Base-by-base conservation (phyloP, 2,113 vertebrate species). In the Charina bottae region DNA sequence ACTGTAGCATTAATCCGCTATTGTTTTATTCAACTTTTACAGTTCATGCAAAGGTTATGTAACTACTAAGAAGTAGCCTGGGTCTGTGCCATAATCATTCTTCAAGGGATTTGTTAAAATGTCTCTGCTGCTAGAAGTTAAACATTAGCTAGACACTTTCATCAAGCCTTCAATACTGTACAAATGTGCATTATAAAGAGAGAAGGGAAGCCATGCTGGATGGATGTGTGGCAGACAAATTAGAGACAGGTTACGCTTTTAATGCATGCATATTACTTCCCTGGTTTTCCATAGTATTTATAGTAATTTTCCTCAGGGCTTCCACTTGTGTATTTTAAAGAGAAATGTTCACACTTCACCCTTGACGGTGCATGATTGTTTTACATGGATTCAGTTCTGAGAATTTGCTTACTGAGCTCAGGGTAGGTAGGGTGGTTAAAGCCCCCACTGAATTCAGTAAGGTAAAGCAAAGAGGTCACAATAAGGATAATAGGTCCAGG, bases 121-220 rank as follows among this genome's bases (percentile, higher is more conserved):
- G 94, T 92, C 90, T 95, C 94, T 94, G 97, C 93, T 95, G 83
- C 93, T 93, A 95, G 94, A 96, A 94, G 92, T 94, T 93, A 95
- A 90, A 93, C 91, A 95, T 94, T 95, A 96, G 93, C 89, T 95
- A 94, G 89, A 88, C 94, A 90, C 95, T 94, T 96, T 96, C 96
- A 94, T 46, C 93, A 91, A 93, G 93, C 72, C 93, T 90, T 96
- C 95, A 95, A 95, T 94, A 42, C 42, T 42, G 42, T 42, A 92
- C 93, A 92, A 95, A 93, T 93, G 89, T 94, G 95, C 93, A 93
- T 89, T 95, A 95, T 89, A 96, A 84, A 53, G 60, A 83, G 93
- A 93, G 90, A 96, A 95, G 78, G 89, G 53, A 78, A 78, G 96
- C 62, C 91, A 93, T 96, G 94, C 93, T 96, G 94, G 93, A 93